Evolutionary conservation across 1,140 invertebrate genomes (phyloP).

Genomic region (Cydia splendana): DNA sequence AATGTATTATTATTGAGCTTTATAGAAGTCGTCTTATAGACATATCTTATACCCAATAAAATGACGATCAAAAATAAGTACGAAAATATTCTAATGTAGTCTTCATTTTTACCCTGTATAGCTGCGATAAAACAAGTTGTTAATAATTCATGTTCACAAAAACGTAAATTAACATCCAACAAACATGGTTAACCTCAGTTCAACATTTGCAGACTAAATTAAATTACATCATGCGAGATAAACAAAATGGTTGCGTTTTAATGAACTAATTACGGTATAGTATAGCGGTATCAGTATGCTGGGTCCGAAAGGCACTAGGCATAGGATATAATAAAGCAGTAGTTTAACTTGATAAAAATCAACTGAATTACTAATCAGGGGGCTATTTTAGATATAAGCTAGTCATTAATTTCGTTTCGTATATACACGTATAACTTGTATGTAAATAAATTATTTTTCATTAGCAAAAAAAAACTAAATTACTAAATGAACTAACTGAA

Average conservation of each 20-base stretch:
- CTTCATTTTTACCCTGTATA: neutral
- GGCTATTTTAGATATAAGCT: too few relatives aligned
- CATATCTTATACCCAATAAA: too few relatives aligned
- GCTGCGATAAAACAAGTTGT: neutral
- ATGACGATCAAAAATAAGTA: too few relatives aligned
- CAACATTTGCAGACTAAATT: slow-evolving; percentile 7
- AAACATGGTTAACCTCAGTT: slow-evolving; percentile 13
- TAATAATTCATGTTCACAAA: neutral
- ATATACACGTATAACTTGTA: too few relatives aligned
- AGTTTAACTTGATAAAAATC: too few relatives aligned
- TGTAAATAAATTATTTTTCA: too few relatives aligned
- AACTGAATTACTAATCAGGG: too few relatives aligned
- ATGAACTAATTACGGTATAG: slow-evolving; percentile 8
- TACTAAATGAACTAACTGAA: too few relatives aligned
- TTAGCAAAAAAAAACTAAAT: too few relatives aligned
- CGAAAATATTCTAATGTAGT: neutral
- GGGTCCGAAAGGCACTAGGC: neutral
- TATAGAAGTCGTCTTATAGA: too few relatives aligned
- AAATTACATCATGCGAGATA: slow-evolving; percentile 16
- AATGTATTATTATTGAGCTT: too few relatives aligned
- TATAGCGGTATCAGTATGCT: neutral
- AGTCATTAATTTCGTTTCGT: too few relatives aligned
- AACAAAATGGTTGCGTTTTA: slow-evolving; percentile 8
- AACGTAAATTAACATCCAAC: slow-evolving; percentile 10
- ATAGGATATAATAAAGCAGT: neutral